Percentiles rank a stretch among this genome's conserved stretches.
Conservation (phyloP, 92 coral and sea anemone genomes). For the Bergia puertoricense region DNA sequence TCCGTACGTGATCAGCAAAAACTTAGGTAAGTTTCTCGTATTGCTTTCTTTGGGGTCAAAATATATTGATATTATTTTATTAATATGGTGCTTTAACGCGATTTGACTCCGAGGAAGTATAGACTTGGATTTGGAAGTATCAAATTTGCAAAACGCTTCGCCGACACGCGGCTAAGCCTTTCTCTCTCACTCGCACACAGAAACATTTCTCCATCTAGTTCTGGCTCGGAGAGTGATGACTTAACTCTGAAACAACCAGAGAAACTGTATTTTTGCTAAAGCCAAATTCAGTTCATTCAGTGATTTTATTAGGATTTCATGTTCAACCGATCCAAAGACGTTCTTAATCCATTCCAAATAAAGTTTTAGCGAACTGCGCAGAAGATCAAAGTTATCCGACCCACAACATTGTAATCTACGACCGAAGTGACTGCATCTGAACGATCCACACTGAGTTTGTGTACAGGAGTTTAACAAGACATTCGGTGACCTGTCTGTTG, state of each 20-base stretch:
- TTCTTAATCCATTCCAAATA: constrained; percentile 40
- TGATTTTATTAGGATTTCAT: constrained; percentile 43
- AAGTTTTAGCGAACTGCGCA: constrained; percentile 27
- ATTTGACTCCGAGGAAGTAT: not conserved
- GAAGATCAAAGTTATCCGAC: constrained; percentile 46
- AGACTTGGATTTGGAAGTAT: not conserved
- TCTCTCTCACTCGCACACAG: not conserved
- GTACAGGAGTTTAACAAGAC: constrained; percentile 18
- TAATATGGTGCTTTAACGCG: not conserved
- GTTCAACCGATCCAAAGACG: constrained; percentile 29
- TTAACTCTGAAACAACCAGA: not conserved
- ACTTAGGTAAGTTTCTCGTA: constrained; percentile 68
- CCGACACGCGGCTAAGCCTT: not conserved
- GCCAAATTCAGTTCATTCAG: not conserved
- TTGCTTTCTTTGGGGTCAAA: not conserved
- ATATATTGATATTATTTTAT: not conserved
- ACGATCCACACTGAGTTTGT: not conserved
- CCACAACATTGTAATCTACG: constrained; percentile 5
- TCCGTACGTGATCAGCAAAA: constrained; percentile 80
- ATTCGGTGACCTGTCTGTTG: constrained; percentile 5
- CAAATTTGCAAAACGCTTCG: not conserved
- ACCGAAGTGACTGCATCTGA: not conserved
- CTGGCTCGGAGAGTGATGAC: too few species aligned
- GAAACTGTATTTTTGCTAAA: not conserved
- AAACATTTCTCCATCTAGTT: too few species aligned